Evolutionary conservation across 1,140 invertebrate species (phyloP), one percentile per base, ranked within the genome.

Genomic region (Zeugodacus cucurbitae): DNA sequence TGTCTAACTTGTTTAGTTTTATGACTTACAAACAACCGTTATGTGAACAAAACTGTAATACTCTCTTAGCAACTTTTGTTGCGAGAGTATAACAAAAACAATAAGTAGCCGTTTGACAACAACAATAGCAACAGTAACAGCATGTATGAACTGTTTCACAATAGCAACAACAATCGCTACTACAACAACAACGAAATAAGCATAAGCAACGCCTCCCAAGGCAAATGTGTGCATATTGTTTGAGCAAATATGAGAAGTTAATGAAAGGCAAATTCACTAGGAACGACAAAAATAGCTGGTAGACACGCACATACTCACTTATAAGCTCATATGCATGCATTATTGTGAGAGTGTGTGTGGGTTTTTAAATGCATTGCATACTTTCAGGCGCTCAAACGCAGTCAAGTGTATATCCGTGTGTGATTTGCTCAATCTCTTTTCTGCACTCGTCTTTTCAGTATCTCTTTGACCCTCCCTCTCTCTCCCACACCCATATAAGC

Each of bases 221-320:
- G 26, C 26, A 70, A 70, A 32, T 70, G 64, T 70, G 64, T 32
- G 64, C 26, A 32, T 29, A 29, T 70, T 32, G 64, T 70, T 70
- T 70, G 64, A n/a, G 70, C 70, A 74, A 74, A 74, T 74, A 74
- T 74, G 70, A 74, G 70, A 44, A 74, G 37, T 74, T 74, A 74
- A 74, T 74, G 70, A 74, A 74, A 54, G 48, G 70, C 70, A 74
- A 74, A 34, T 41, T 74, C 29, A 67, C 26, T 17, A 67, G n/a
- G n/a, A n/a, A 67, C 29, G 62, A 10, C 70, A 20, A n/a, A 74
- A 74, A 74, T 74, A 37, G 14, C 64, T 37, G 6, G 14, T 10
- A 26, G 29, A n/a, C 70, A 74, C 14, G 41, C 37, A 41, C 17
- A 44, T 8, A 2, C 70, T 3, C 1, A 54, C 48, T 17, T 17